Conservation (phyloP, 2,113 vertebrate genomes). For the Nothobranchius furzeri region DNA sequence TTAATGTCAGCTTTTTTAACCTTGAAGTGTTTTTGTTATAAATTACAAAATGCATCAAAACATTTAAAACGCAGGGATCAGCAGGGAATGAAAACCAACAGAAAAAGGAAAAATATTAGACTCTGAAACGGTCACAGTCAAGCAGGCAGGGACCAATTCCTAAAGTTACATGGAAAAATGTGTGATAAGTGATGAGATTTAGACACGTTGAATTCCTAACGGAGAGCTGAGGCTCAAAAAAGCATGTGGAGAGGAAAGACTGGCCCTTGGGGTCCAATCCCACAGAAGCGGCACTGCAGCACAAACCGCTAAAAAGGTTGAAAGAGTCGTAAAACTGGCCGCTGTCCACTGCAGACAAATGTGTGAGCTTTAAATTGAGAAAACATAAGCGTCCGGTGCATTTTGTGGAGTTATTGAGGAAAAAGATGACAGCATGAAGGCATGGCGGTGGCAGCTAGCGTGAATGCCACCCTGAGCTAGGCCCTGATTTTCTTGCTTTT, state of each 20-base stretch:
- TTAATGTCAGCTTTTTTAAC: constrained; percentile 17
- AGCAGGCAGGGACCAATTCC: too few relatives aligned
- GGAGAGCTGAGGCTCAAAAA: background rate
- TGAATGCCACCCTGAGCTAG: too few relatives aligned
- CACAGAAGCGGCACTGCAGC: background rate
- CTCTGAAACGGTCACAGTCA: too few relatives aligned
- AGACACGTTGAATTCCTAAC: too few relatives aligned
- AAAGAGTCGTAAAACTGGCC: background rate
- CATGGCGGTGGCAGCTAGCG: too few relatives aligned
- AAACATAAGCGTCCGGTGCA: background rate
- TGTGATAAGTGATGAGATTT: too few relatives aligned
- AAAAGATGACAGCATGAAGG: too few relatives aligned
- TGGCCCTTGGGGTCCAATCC: too few relatives aligned
- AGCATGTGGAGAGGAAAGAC: background rate
- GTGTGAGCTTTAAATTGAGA: background rate
- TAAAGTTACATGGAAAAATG: background rate
- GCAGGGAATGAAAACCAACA: background rate
- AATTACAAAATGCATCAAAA: background rate
- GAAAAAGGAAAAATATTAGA: background rate
- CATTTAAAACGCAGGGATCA: background rate
- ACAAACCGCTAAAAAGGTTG: background rate
- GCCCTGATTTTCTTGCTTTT: too few relatives aligned
- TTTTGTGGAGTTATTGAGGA: too few relatives aligned
- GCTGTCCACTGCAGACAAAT: background rate
- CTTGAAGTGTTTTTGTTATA: constrained; percentile 14